A percentile compares a stretch with the other conserved stretches of the same genome.
Evolutionary conservation across 1,140 invertebrate genomes (phyloP).

Genomic region (Wiebesia pumilae): DNA sequence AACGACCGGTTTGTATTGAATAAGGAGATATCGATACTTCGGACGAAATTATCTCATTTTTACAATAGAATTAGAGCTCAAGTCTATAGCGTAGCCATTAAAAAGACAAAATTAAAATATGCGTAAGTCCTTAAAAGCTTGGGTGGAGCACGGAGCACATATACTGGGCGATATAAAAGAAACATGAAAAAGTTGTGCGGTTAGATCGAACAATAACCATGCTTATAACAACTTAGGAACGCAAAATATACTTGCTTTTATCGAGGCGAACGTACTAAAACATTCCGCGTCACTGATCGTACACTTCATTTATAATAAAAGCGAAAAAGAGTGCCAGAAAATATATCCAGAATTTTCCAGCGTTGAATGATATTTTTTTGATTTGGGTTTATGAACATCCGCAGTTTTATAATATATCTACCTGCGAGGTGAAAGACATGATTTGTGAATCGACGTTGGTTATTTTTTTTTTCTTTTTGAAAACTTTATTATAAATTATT

Average conservation of each 20-base stretch:
- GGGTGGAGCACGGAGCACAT: too few species aligned
- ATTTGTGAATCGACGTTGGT: neutral
- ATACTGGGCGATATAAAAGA: too few species aligned
- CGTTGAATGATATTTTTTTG: neutral
- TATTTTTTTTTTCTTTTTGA: neutral
- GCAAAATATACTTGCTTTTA: neutral
- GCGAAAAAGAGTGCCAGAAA: neutral
- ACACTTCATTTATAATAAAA: neutral
- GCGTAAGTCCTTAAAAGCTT: too few species aligned
- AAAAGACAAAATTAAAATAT: too few species aligned
- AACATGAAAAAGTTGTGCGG: too few species aligned
- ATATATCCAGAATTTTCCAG: neutral
- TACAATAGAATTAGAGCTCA: too few species aligned
- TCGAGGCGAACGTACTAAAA: conserved; percentile 53
- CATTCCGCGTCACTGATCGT: conserved; percentile 52
- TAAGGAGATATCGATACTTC: too few species aligned
- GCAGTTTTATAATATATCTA: too few species aligned
- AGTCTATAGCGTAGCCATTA: too few species aligned
- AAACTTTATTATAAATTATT: too few species aligned
- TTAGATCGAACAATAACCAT: neutral
- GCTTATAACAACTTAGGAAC: neutral
- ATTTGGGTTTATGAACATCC: neutral
- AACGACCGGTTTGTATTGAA: too few species aligned
- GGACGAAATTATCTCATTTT: too few species aligned
- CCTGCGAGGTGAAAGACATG: neutral